Evolutionary conservation across 1,140 invertebrate species (phyloP).

Genomic region (Cydia strobilella): DNA sequence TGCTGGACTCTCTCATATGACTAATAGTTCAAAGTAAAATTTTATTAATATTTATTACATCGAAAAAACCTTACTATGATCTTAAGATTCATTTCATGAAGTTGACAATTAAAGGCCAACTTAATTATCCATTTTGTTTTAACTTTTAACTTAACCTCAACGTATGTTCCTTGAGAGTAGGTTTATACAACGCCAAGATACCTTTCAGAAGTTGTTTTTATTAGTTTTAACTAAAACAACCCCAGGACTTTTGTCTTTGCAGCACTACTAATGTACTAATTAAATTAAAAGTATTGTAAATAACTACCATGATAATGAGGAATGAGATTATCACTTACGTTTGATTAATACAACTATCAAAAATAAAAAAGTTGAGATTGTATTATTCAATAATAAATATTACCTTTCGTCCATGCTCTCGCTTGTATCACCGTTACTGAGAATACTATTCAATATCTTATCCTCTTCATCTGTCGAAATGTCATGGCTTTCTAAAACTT

Average conservation of each 20-base stretch:
- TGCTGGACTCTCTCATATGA: not conserved
- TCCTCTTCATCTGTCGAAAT: conserved; percentile 41
- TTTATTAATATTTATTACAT: not conserved
- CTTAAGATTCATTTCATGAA: not conserved
- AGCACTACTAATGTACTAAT: not conserved
- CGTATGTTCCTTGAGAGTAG: too few species aligned
- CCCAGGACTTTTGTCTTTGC: not conserved
- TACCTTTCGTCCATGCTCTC: conserved; percentile 44
- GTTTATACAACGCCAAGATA: too few species aligned
- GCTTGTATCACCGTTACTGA: conserved; percentile 41
- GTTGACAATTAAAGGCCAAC: too few species aligned
- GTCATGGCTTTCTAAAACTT: conserved; percentile 38
- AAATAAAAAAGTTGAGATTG: conserved; percentile 17
- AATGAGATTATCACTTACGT: conserved; percentile 22
- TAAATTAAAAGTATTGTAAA: not conserved
- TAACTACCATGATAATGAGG: conserved; percentile 3
- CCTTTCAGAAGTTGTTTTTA: not conserved
- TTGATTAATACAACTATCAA: conserved; percentile 30
- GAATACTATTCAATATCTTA: conserved; percentile 45
- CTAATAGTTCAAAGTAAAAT: not conserved
- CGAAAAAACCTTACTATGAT: not conserved
- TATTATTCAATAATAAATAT: not conserved
- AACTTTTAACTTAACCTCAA: not conserved
- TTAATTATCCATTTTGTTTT: not conserved
- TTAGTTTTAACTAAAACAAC: not conserved